Evolutionary conservation across 2,113 vertebrate genomes (phyloP).

Genomic region (Hassar affinis): DNA sequence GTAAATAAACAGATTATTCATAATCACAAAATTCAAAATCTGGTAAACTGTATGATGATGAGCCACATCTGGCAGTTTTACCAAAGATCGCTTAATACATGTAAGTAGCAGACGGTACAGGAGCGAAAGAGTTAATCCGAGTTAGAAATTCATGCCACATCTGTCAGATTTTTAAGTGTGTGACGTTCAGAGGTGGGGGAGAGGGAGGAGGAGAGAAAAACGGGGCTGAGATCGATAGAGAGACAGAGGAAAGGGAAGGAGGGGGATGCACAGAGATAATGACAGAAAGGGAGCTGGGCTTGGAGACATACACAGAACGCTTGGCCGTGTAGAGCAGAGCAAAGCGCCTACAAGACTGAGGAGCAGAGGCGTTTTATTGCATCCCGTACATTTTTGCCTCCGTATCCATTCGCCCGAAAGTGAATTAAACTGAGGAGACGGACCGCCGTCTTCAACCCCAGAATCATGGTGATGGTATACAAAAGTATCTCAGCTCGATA

Average conservation of each 20-base stretch:
- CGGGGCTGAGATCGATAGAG: conserved; percentile 78
- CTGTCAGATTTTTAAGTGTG: conserved; percentile 82
- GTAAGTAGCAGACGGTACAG: conserved; percentile 38
- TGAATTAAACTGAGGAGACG: conserved; percentile 23
- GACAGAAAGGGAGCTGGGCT: conserved; percentile 72
- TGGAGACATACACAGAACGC: conserved; percentile 59
- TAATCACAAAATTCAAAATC: neutral
- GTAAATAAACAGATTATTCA: neutral
- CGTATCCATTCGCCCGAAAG: conserved; percentile 8
- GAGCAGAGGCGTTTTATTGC: neutral
- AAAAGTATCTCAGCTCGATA: conserved; percentile 16
- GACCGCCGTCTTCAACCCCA: conserved; percentile 11
- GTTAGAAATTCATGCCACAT: conserved; percentile 82
- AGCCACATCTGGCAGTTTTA: neutral
- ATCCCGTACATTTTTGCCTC: conserved; percentile 24
- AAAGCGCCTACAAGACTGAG: conserved; percentile 28
- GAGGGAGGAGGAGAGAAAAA: conserved; percentile 70
- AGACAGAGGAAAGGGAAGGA: conserved; percentile 71
- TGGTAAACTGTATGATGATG: neutral
- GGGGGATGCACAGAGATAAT: conserved; percentile 76
- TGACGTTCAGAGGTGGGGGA: conserved; percentile 72
- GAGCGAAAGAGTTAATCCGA: conserved; percentile 79
- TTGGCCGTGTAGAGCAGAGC: conserved; percentile 29
- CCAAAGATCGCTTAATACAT: conserved; percentile 12
- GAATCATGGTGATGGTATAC: conserved; percentile 35